These are phyloP conservation scores for Mya arenaria DNA, from an alignment of 1,140 invertebrate species.

Conservation along the genomic window DNA sequence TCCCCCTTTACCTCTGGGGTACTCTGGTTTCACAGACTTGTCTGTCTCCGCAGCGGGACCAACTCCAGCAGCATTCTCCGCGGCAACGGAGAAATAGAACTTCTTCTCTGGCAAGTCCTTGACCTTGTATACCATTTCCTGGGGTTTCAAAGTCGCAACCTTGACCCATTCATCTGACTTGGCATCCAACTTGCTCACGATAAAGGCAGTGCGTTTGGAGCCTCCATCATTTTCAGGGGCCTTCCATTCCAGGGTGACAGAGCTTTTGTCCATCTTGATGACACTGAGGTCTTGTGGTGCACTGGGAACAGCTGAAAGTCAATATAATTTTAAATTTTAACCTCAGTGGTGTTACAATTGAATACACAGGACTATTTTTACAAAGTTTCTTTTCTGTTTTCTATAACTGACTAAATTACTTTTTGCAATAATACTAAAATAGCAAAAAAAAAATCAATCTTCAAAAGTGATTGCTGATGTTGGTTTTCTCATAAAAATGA, in stretches of 20 bases:
- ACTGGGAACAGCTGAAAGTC: slow-evolving; percentile 91
- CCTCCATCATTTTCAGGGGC: slow-evolving; percentile 95
- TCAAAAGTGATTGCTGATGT: too few relatives aligned
- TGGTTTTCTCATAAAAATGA: too few relatives aligned
- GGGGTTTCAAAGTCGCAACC: slow-evolving; percentile 64
- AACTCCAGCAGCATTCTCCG: slow-evolving; percentile 98
- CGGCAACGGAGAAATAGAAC: slow-evolving; percentile 98
- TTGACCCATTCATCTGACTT: slow-evolving; percentile 65
- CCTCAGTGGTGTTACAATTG: too few relatives aligned
- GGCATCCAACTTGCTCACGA: slow-evolving; percentile 76
- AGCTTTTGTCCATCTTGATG: slow-evolving; percentile 95
- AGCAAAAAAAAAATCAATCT: too few relatives aligned
- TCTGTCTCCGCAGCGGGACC: slow-evolving; percentile 93
- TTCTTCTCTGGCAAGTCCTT: slow-evolving; percentile 93
- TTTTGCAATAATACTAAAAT: too few relatives aligned
- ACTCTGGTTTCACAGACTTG: slow-evolving; percentile 92
- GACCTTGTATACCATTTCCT: slow-evolving; percentile 87
- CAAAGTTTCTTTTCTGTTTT: too few relatives aligned
- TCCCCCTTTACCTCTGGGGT: slow-evolving; percentile 81
- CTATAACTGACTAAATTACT: too few relatives aligned
- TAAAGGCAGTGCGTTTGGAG: slow-evolving; percentile 87
- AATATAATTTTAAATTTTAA: background rate
- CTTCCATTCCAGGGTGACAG: slow-evolving; percentile 96
- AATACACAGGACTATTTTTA: too few relatives aligned
- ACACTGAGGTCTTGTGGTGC: slow-evolving; percentile 95